Conservation (phyloP, 1,140 invertebrate species). For the Ceratosolen solmsi region DNA sequence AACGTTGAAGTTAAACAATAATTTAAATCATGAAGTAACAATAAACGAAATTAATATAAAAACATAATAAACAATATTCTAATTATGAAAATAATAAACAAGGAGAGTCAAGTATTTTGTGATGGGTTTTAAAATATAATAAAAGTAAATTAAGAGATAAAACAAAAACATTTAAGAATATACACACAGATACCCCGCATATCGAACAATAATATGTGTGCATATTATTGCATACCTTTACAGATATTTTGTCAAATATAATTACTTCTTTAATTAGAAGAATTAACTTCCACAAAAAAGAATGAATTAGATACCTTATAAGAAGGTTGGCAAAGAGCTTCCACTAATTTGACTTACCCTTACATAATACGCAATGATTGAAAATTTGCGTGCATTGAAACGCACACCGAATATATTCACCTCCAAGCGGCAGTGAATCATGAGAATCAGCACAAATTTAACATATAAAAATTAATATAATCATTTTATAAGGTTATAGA, state of each 20-base stretch:
- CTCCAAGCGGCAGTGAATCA: neutral
- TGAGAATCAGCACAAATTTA: conserved; percentile 14
- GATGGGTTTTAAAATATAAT: conserved; percentile 65
- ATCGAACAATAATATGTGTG: conserved; percentile 36
- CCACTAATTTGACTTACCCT: conserved; percentile 8
- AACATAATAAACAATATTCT: conserved; percentile 40
- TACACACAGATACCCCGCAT: conserved; percentile 14
- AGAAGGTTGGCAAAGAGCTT: conserved; percentile 28
- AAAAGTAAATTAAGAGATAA: conserved; percentile 32
- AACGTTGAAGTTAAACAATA: conserved; percentile 40
- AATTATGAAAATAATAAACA: conserved; percentile 31
- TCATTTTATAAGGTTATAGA: neutral
- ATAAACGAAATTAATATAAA: conserved; percentile 53
- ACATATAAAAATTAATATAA: neutral
- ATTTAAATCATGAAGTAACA: neutral
- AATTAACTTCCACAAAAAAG: conserved; percentile 22
- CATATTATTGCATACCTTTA: neutral
- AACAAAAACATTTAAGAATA: conserved; percentile 10
- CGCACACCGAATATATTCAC: neutral
- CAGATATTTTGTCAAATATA: neutral
- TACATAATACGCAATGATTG: too few species aligned
- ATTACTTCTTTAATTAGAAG: conserved; percentile 7
- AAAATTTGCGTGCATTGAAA: neutral
- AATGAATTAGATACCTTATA: too few species aligned
- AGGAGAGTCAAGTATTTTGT: conserved; percentile 71